Percentiles rank a stretch among this genome's conserved stretches.
Evolutionary conservation across 1,140 invertebrate species (phyloP).

Genomic region (Drosophila obscura): DNA sequence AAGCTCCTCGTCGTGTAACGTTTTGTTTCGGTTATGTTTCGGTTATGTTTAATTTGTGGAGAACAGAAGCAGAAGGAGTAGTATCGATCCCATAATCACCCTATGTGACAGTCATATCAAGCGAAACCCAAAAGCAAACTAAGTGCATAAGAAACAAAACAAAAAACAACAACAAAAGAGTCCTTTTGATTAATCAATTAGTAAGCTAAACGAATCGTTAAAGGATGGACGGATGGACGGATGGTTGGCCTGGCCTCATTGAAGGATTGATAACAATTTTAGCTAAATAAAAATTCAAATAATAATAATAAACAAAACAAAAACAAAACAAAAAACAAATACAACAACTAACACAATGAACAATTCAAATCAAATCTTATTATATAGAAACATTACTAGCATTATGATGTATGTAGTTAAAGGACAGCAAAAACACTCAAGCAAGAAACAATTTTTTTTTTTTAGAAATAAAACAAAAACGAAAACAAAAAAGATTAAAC

Average conservation of each 20-base stretch:
- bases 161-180: conserved; percentile 2
- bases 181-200: conserved; percentile 73
- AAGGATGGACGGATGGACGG: conserved; percentile 41
- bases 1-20: no score
- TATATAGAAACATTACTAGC: conserved; percentile 64
- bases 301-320: conserved; percentile 16
- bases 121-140: conserved; percentile 31
- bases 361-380: conserved; percentile 78
- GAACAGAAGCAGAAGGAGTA: conserved; percentile 4
- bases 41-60: no score
- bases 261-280: conserved; percentile 41
- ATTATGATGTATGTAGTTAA: conserved; percentile 67
- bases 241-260: conserved; percentile 8
- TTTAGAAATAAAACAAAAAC: conserved; percentile 28
- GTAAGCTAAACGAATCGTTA: conserved; percentile 54
- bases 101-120: conserved; percentile 80
- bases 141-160: conserved; percentile 16
- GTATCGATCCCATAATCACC: conserved; percentile 40
- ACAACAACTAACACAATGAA: conserved; percentile 53
- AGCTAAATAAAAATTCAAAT: conserved; percentile 42
- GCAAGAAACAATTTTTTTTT: conserved; percentile 51
- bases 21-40: no score
- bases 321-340: conserved; percentile 14
- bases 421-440: conserved; percentile 56
- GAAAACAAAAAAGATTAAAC: conserved; percentile 45